A percentile compares a stretch with the other conserved stretches of the same genome.
Evolutionary conservation across 2,113 vertebrate genomes (phyloP).

Genomic region (Reinhardtius hippoglossoides): DNA sequence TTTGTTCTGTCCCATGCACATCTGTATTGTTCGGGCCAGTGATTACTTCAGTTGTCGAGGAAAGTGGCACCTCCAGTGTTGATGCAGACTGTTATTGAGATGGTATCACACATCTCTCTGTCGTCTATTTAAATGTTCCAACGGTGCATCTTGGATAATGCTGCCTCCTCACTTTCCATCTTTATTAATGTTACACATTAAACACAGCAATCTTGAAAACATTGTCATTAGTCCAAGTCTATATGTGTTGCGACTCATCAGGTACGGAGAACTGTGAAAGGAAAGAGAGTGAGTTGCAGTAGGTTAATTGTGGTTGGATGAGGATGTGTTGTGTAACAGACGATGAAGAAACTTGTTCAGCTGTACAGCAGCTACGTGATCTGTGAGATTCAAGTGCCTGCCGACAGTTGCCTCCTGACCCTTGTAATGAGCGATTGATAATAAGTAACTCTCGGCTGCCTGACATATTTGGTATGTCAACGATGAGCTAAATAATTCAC

Average conservation of each 20-base stretch:
- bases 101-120: constrained; percentile 14
- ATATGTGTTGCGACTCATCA: constrained; percentile 9
- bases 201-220: constrained; percentile 21
- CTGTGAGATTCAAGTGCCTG: constrained; percentile 69
- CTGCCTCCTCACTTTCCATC: constrained; percentile 41
- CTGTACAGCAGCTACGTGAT: not conserved
- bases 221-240: constrained; percentile 11
- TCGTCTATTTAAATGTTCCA: constrained; percentile 22
- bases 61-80: constrained; percentile 24
- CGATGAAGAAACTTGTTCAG: constrained; percentile 4
- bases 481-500: constrained; percentile 67
- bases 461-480: constrained; percentile 56
- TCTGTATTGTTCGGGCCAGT: constrained; percentile 20
- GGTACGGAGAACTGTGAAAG: constrained; percentile 27
- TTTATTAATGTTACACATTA: constrained; percentile 20
- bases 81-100: constrained; percentile 33
- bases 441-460: constrained; percentile 49
- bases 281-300: not conserved
- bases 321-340: constrained; percentile 9
- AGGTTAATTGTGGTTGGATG: not conserved
- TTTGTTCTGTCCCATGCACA: constrained; percentile 5
- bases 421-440: constrained; percentile 58
- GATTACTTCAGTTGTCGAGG: constrained; percentile 8
- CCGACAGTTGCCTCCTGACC: constrained; percentile 51
- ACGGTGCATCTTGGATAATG: constrained; percentile 15